Evolutionary conservation across 2,888 invertebrate genomes (phyloP), one percentile per base, ranked within the genome.

Genomic region (Lacanobia wlatinum): DNA sequence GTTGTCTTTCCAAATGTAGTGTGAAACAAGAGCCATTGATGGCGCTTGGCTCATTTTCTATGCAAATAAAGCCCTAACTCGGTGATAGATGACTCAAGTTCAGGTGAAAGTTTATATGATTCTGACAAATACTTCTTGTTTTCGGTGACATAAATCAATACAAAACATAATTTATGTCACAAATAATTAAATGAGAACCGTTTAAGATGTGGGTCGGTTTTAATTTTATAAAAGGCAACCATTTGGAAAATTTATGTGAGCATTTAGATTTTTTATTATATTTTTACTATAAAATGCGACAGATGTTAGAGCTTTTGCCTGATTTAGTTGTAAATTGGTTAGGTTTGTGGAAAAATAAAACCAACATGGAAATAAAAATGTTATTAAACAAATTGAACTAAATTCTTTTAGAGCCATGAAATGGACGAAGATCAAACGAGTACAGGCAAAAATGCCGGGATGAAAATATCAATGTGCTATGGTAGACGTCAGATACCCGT

Each of bases 61-160:
- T 70, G 64, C 58, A 73, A 83, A 85, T 73, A 75, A 48, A 75
- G 63, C 40, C 56, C 61, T 43, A 46, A 71, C 59, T 64, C 58
- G 34, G 58, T 73, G 72, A 83, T 60, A 52, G 34, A 65, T 74
- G 60, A 23, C 55, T 38, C 55, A 59, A 55, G 48, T 43, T 46
- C 12, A 56, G 34, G 64, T 21, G 77, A 80, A 85, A 83, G 63
- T 75, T 73, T 83, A 52, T 58, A 40, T 59, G 58, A 68, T 70
- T 53, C 43, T 46, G 55, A 60, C 40, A 34, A 55, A 70, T 50
- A 58, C 70, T 64, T 83, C 58, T 50, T 73, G 34, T 59, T 66
- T 66, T 53, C 3, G 1, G 16, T 63, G 21, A 23, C 34, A 38
- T 74, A 66, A 64, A 84, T 71, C 70, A 63, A 56, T 50, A 21